These are phyloP conservation scores for Ectemnius lituratus DNA, from an alignment of 2,888 invertebrate genomes.

Conservation along the genomic window DNA sequence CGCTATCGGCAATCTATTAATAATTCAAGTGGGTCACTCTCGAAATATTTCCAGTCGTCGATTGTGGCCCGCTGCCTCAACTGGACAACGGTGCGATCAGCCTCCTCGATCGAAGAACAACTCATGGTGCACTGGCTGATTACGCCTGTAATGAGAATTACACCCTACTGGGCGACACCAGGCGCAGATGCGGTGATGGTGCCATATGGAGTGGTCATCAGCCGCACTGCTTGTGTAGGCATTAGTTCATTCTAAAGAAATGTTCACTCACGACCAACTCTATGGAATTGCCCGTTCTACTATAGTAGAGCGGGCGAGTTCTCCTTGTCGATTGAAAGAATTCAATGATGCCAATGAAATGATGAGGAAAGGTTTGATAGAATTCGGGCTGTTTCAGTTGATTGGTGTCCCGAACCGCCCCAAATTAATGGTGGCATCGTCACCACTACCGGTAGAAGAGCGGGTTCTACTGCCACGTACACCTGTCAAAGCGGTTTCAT, in stretches of 20 bases:
- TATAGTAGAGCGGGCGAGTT: no score
- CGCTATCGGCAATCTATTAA: slow-evolving; percentile 8
- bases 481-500: slow-evolving; percentile 91
- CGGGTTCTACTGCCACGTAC: slow-evolving; percentile 90
- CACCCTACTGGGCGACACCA: slow-evolving; percentile 87
- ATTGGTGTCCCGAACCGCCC: slow-evolving; percentile 93
- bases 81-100: slow-evolving; percentile 87
- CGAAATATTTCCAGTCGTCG: slow-evolving; percentile 83
- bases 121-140: slow-evolving; percentile 86
- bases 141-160: slow-evolving; percentile 92
- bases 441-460: slow-evolving; percentile 84
- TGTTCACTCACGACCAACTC: no score
- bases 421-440: slow-evolving; percentile 88
- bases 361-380: no score
- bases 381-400: slow-evolving; percentile 76
- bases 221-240: slow-evolving; percentile 87
- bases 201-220: slow-evolving; percentile 88
- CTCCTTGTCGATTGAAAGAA: no score
- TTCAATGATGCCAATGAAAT: no score
- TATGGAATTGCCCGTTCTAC: no score
- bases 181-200: slow-evolving; percentile 85
- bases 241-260: not conserved
- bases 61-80: slow-evolving; percentile 85
- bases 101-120: slow-evolving; percentile 85
- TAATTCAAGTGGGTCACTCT: not conserved